Evolutionary conservation across 2,113 vertebrate genomes (phyloP), one percentile per base, ranked within the genome.

Genomic region (Nansenia antarctica): DNA sequence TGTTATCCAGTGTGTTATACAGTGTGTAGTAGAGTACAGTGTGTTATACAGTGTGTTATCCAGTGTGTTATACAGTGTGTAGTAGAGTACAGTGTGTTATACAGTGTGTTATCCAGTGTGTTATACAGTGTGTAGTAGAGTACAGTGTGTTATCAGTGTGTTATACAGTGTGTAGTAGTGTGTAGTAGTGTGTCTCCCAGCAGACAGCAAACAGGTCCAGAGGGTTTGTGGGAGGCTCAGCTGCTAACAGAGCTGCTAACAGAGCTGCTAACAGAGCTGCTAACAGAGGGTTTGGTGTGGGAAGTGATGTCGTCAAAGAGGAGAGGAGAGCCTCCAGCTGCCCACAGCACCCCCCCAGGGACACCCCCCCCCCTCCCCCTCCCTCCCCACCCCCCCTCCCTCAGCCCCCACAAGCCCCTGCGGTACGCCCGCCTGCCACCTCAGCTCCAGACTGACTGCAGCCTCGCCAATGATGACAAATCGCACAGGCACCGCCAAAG

Each of bases 401-500:
- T 53, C 27, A 31, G 27, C 47, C 4, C 6, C 27, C 20, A 15
- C 57, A 18, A n/a, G 6, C 53, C 30, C 66, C 37, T 76, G 70
- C 74, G 77, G 82, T n/a, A n/a, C n/a, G n/a, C n/a, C 82, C 69
- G 35, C 74, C 77, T 70, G 42, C 67, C 64, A 71, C 69, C 60
- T 31, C 34, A 58, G 52, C 47, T 76, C 52, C 49, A 59, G 65
- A 75, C 73, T 71, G 68, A 73, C 78, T 84, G 70, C 69, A 82
- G 80, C 74, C 63, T 67, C 70, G 68, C n/a, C 84, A 86, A 85
- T 67, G 82, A 88, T 91, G 87, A 89, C 88, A 89, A 90, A 90
- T 90, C 83, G 70, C 86, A 85, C 79, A 45, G 82, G 81, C 78
- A 57, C 79, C 70, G 84, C 74, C 81, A 83, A 78, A 89, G 82